A percentile compares a stretch with the other conserved stretches of the same genome.
These are phyloP conservation scores for Nomada goodeniana DNA, from an alignment of 2,888 invertebrate species.

Conservation along the genomic window DNA sequence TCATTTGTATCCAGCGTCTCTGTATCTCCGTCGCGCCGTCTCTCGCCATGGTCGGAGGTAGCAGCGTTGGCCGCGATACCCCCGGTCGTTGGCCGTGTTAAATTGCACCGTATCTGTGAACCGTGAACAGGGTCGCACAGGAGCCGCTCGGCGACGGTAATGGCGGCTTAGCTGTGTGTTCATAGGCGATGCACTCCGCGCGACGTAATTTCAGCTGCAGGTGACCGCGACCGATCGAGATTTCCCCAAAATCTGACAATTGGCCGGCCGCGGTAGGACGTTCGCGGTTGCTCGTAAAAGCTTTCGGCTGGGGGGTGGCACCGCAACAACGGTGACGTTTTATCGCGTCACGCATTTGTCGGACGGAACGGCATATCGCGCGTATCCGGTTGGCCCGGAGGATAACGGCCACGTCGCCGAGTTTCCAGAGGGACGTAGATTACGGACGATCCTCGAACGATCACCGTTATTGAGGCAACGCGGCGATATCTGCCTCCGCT, in stretches of 20 bases:
- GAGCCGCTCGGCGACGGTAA: slow-evolving; percentile 11
- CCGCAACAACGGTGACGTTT: slow-evolving; percentile 58
- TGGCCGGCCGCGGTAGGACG: slow-evolving; percentile 51
- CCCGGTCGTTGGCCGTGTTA: slow-evolving; percentile 8
- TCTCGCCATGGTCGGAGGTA: not conserved
- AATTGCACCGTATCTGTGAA: slow-evolving; percentile 36
- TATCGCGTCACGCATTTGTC: slow-evolving; percentile 67
- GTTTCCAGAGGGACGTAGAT: slow-evolving; percentile 26
- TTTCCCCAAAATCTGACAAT: slow-evolving; percentile 67
- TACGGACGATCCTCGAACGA: slow-evolving; percentile 42
- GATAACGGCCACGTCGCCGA: slow-evolving; percentile 45
- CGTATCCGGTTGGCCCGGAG: slow-evolving; percentile 22
- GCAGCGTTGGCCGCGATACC: slow-evolving; percentile 14
- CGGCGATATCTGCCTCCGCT: slow-evolving; percentile 23
- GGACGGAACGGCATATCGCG: slow-evolving; percentile 35
- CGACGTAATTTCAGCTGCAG: slow-evolving; percentile 44
- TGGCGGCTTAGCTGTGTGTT: slow-evolving; percentile 12
- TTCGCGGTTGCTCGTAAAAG: slow-evolving; percentile 65
- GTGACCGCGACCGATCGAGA: slow-evolving; percentile 45
- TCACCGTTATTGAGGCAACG: slow-evolving; percentile 44
- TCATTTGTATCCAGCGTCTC: slow-evolving; percentile 16
- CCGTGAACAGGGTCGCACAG: slow-evolving; percentile 13
- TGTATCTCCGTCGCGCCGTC: slow-evolving; percentile 3
- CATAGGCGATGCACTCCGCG: slow-evolving; percentile 20
- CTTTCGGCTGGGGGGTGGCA: slow-evolving; percentile 52